These are phyloP conservation scores for Drosophila peninsularis DNA, from an alignment of 2,888 invertebrate genomes.

Conservation along the genomic window DNA sequence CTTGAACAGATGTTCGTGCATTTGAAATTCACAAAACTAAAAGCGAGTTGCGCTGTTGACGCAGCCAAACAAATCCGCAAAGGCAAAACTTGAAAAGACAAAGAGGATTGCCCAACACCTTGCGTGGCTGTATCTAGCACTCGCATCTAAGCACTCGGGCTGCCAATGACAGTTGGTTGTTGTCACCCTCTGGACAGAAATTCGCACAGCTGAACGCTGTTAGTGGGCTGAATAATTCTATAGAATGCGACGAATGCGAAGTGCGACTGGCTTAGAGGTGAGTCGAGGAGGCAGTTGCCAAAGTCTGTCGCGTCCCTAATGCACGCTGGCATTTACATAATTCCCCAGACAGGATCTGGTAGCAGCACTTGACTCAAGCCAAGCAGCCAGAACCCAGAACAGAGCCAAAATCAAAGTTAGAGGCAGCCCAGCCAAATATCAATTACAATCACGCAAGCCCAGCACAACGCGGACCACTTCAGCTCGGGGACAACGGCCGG, in stretches of 20 bases:
- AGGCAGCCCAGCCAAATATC: slow-evolving; percentile 64
- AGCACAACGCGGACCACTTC: slow-evolving; percentile 35
- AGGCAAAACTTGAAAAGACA: slow-evolving; percentile 43
- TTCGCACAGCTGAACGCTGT: slow-evolving; percentile 72
- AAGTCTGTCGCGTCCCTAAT: slow-evolving; percentile 66
- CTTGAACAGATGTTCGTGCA: slow-evolving; percentile 84
- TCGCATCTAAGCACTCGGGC: slow-evolving; percentile 39
- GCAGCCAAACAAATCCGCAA: slow-evolving; percentile 44
- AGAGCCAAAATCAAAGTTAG: slow-evolving; percentile 34
- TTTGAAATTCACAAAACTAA: slow-evolving; percentile 84
- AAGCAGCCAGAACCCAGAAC: slow-evolving; percentile 50
- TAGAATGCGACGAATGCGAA: slow-evolving; percentile 45
- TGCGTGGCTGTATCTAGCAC: slow-evolving; percentile 33
- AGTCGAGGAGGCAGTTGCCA: slow-evolving; percentile 27
- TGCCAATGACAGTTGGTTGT: slow-evolving; percentile 70
- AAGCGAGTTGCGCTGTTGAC: slow-evolving; percentile 63
- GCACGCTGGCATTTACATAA: slow-evolving; percentile 76
- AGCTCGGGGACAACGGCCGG: slow-evolving; percentile 44
- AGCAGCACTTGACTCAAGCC: slow-evolving; percentile 68
- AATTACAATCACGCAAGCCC: slow-evolving; percentile 77
- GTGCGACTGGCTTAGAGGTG: slow-evolving; percentile 52
- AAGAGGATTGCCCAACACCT: slow-evolving; percentile 68
- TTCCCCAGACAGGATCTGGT: slow-evolving; percentile 50
- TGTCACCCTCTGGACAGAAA: slow-evolving; percentile 66
- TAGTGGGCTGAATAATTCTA: slow-evolving; percentile 68